Evolutionary conservation across 23 tunicate genomes (phyloP), one percentile per base, ranked within the genome.

Genomic region (Diplosoma virens): DNA sequence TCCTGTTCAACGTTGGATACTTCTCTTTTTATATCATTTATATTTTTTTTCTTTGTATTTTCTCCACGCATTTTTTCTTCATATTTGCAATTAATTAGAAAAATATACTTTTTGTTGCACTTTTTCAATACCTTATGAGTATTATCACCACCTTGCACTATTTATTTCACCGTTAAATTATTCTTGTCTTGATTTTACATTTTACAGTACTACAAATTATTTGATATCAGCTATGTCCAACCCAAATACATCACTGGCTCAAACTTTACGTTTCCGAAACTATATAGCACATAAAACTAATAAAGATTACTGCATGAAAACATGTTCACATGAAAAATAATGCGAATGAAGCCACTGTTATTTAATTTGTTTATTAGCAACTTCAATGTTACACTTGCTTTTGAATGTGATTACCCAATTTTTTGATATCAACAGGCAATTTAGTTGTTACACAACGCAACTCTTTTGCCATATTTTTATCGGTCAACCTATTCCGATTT

Each of bases 401-500:
- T n/a, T n/a, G n/a, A n/a, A n/a, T n/a, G n/a, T 41, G 14, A 41
- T 41, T 41, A 41, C 50, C 50, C 50, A 14, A 9, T 41, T 41
- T 41, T 41, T 41, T 41, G 9, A 41, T 41, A 14, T 41, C 50
- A 41, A 41, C 50, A 9, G 14, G 50, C 50, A 41, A 41, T 41
- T 41, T 41, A 14, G 14, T 41, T 41, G 50, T 41, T 41, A 14
- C 50, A 41, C 50, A 41, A 41, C 50, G 50, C 50, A 41, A 41
- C 50, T 41, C 50, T n/a, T n/a, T n/a, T n/a, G 50, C 50, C 14
- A 14, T 41, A 41, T 41, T 41, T 41, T 41, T 14, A 41, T 41
- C 50, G 50, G 50, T 41, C 50, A 41, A 41, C 50, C 50, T 41
- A 41, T 41, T 41, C 50, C 50, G 65, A 58, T 58, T 58, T 58